Percentiles rank a stretch among this genome's conserved stretches.
These are phyloP conservation scores for Amiota communis DNA, from an alignment of 2,888 invertebrate genomes.

Conservation along the genomic window DNA sequence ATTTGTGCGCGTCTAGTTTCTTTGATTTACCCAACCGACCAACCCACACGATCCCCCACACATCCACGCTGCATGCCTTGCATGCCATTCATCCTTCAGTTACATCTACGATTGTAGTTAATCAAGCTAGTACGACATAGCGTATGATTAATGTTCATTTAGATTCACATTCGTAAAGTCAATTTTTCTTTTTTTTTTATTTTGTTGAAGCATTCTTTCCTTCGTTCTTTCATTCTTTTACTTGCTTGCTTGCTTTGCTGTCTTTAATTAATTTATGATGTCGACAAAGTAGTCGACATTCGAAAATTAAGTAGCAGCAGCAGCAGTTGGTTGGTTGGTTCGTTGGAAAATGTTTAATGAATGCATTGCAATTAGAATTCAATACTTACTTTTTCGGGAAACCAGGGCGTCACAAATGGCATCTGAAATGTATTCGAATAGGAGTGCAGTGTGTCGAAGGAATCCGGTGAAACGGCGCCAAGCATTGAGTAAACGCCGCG, in stretches of 20 bases:
- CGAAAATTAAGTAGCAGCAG: not conserved
- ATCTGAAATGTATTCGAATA: constrained; percentile 96
- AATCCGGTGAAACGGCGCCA: constrained; percentile 92
- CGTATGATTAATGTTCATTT: constrained; percentile 10
- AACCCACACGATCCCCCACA: not conserved
- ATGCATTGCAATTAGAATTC: constrained; percentile 25
- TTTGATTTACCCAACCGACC: not conserved
- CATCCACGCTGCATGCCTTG: not conserved
- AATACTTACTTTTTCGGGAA: constrained; percentile 87
- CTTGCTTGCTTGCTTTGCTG: not conserved
- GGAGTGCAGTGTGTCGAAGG: constrained; percentile 93
- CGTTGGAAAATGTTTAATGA: not conserved
- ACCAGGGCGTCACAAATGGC: constrained; percentile 96
- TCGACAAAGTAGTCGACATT: too few species aligned
- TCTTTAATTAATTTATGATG: constrained; percentile 26
- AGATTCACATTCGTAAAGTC: not conserved
- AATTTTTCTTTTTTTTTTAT: not conserved
- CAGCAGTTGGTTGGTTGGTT: too few species aligned
- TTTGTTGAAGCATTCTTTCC: not conserved
- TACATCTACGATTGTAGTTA: constrained; percentile 5
- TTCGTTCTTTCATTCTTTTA: not conserved
- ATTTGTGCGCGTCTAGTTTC: constrained; percentile 53
- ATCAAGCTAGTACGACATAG: constrained; percentile 14
- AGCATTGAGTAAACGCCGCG: constrained; percentile 92
- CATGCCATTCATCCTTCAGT: not conserved